These are phyloP conservation scores for Rotaria sp. DNA, from an alignment of 2,888 invertebrate genomes.

Conservation along the genomic window DNA sequence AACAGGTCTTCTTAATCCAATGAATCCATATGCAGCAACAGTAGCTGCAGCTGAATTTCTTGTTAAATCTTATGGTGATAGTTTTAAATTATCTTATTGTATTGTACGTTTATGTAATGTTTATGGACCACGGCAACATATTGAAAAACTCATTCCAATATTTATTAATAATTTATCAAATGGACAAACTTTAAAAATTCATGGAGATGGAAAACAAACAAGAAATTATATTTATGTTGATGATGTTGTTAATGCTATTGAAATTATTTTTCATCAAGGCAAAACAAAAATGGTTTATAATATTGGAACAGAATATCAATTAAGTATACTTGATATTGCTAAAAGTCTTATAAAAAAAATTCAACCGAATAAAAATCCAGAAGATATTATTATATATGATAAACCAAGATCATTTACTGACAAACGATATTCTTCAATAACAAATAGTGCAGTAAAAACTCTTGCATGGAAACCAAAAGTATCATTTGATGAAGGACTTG, in stretches of 20 bases:
- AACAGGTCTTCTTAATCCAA: constrained; percentile 43
- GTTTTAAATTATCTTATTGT: constrained; percentile 44
- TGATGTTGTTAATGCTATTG: constrained; percentile 44
- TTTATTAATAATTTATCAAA: constrained; percentile 44
- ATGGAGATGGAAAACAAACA: constrained; percentile 45
- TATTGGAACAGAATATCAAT: constrained; percentile 45
- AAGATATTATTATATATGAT: constrained; percentile 43
- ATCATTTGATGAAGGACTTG: constrained; percentile 45
- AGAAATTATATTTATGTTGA: constrained; percentile 47
- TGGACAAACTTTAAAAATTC: constrained; percentile 43
- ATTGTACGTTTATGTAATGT: constrained; percentile 45
- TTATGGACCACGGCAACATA: constrained; percentile 47
- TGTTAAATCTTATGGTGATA: constrained; percentile 45
- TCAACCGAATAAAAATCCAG: constrained; percentile 32
- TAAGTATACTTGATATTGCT: constrained; percentile 50
- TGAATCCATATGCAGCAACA: constrained; percentile 48
- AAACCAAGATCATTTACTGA: constrained; percentile 45
- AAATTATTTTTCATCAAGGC: constrained; percentile 47
- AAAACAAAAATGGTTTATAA: constrained; percentile 46
- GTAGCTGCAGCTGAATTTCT: constrained; percentile 47
- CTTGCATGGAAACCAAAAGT: constrained; percentile 45
- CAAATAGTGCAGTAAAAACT: constrained; percentile 39
- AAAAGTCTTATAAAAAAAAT: constrained; percentile 44
- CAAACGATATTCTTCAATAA: constrained; percentile 42
- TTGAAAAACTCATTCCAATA: constrained; percentile 46